Percentiles rank a stretch among this genome's conserved stretches.
Evolutionary conservation across 2,888 invertebrate genomes (phyloP).

Genomic region (Gnatocerus cornutus): DNA sequence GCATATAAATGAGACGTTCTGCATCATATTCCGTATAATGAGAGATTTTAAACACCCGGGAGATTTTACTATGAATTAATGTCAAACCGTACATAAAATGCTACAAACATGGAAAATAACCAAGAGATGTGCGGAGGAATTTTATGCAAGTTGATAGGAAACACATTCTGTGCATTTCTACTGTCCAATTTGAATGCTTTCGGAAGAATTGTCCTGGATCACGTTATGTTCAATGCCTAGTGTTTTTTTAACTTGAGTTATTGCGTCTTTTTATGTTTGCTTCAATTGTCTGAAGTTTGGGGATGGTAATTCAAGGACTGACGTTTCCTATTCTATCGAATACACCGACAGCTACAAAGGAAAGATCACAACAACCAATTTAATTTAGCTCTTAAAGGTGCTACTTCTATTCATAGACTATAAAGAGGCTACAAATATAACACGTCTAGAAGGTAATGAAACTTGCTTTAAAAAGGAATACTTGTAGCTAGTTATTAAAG

Average conservation of each 20-base stretch:
- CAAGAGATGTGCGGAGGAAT: conserved; percentile 23
- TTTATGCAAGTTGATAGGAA: conserved; percentile 32
- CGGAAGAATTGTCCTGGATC: conserved; percentile 8
- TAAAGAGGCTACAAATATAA: no score
- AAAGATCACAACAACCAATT: background rate
- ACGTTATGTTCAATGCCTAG: background rate
- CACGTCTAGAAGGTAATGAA: no score
- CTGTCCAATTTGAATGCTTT: conserved; percentile 26
- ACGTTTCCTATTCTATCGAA: background rate
- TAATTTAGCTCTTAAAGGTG: no score
- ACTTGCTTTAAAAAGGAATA: no score
- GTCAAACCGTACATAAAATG: conserved; percentile 44
- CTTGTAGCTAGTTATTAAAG: no score
- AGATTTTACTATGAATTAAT: conserved; percentile 44
- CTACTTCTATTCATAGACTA: no score
- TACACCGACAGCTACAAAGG: background rate
- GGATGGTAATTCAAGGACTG: background rate
- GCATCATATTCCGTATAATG: conserved; percentile 54
- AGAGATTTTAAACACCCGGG: conserved; percentile 51
- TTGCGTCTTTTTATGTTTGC: conserved; percentile 7
- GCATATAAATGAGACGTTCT: conserved; percentile 61
- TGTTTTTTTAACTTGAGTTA: conserved; percentile 6
- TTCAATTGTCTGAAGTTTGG: background rate
- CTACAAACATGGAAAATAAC: conserved; percentile 39
- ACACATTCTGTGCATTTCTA: conserved; percentile 15